Percentiles rank a stretch among this genome's conserved stretches.
Evolutionary conservation across 2,113 vertebrate genomes (phyloP).

Genomic region (Pituophis catenifer): DNA sequence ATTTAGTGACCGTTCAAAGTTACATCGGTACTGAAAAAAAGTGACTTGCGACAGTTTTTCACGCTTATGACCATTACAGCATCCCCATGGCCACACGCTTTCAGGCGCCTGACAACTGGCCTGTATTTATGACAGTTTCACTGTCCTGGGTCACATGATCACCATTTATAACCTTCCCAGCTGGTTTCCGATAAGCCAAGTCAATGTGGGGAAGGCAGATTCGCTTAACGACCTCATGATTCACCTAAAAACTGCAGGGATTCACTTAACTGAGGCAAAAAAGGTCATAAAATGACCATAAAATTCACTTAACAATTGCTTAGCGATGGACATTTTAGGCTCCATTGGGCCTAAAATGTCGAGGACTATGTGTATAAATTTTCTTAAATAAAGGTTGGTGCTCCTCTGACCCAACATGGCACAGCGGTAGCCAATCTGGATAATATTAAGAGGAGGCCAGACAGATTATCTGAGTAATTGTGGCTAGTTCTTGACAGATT

Average conservation of each 20-base stretch:
- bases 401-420: neutral
- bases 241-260: neutral
- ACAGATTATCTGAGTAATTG: neutral
- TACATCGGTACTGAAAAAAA: neutral
- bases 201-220: neutral
- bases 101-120: neutral
- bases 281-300: neutral
- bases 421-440: neutral
- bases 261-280: neutral
- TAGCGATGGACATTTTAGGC: neutral
- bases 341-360: neutral
- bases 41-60: neutral
- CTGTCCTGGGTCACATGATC: neutral
- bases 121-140: neutral
- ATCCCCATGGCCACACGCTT: neutral
- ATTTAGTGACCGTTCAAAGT: neutral
- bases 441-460: neutral
- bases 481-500: neutral
- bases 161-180: neutral
- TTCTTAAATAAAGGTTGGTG: neutral
- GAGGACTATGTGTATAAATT: neutral
- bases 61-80: neutral
- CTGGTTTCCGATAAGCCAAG: neutral
- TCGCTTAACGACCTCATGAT: neutral
- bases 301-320: neutral